A percentile compares a stretch with the other conserved stretches of the same genome.
These are phyloP conservation scores for Scolopax bukidnonensis DNA, from an alignment of 2,797 vertebrate genomes.

Conservation along the genomic window DNA sequence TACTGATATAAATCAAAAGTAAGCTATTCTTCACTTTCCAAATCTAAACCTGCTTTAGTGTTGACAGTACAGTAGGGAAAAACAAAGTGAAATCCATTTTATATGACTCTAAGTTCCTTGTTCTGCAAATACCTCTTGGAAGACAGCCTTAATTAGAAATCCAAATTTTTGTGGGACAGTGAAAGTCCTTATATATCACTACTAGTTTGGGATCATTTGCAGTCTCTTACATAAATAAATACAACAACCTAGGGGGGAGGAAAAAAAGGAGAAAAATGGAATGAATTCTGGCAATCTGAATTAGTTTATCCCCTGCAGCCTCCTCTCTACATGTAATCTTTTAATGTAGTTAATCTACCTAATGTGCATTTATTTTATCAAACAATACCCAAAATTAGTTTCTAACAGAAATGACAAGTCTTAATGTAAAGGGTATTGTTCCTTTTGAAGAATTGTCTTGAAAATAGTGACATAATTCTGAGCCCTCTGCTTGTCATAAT, in stretches of 20 bases:
- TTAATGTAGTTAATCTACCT: background rate
- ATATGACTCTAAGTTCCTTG: background rate
- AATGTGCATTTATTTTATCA: background rate
- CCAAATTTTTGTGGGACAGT: background rate
- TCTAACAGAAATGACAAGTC: background rate
- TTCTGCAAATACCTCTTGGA: background rate
- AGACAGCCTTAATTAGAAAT: background rate
- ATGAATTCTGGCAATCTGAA: background rate
- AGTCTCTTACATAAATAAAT: background rate
- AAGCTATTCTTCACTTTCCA: background rate
- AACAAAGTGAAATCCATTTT: background rate
- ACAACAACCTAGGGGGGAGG: background rate
- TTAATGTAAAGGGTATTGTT: background rate
- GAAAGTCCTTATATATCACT: background rate
- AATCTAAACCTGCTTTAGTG: background rate
- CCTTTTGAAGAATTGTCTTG: background rate
- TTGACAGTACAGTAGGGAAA: background rate
- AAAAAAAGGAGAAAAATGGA: background rate
- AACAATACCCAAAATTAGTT: background rate
- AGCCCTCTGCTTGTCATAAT: background rate
- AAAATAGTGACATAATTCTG: background rate
- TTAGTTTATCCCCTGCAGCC: background rate
- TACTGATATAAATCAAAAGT: background rate
- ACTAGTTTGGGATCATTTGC: background rate
- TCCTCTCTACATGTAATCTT: background rate